Conservation (phyloP, 2,888 invertebrate species). For the Eumerus sabulonum region DNA sequence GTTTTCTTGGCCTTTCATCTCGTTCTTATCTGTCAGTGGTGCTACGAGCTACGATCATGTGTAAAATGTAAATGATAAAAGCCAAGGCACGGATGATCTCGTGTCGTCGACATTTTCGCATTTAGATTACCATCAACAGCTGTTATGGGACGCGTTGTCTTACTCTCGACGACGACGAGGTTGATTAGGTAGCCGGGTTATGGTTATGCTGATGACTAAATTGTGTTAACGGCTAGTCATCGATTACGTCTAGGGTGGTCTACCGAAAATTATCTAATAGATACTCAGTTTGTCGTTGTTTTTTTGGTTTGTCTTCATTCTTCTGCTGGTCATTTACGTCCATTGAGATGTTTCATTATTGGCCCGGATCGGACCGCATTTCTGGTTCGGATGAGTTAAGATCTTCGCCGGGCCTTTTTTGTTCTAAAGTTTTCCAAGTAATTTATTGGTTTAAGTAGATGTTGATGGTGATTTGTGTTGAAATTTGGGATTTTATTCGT, state of each 20-base stretch:
- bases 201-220: constrained; percentile 56
- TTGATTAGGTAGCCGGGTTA: constrained; percentile 55
- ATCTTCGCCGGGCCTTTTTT: background rate
- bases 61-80: constrained; percentile 29
- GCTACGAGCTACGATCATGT: background rate
- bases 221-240: constrained; percentile 51
- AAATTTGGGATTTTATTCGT: constrained; percentile 60
- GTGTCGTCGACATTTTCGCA: constrained; percentile 4
- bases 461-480: constrained; percentile 61
- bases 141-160: background rate
- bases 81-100: constrained; percentile 1
- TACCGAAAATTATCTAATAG: constrained; percentile 47
- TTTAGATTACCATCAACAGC: constrained; percentile 2
- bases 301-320: constrained; percentile 3
- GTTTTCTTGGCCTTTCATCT: too few species aligned
- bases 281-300: constrained; percentile 33
- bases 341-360: constrained; percentile 49
- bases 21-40: background rate
- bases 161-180: too few species aligned
- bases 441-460: constrained; percentile 56
- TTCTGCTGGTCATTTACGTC: constrained; percentile 29
- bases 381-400: background rate
- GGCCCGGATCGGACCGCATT: too few species aligned
- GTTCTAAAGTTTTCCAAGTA: constrained; percentile 18
- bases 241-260: constrained; percentile 46